phyloP scores from a whole-genome alignment of 2,113 vertebrate genomes.

The Tympanuchus pallidicinctus region DNA sequence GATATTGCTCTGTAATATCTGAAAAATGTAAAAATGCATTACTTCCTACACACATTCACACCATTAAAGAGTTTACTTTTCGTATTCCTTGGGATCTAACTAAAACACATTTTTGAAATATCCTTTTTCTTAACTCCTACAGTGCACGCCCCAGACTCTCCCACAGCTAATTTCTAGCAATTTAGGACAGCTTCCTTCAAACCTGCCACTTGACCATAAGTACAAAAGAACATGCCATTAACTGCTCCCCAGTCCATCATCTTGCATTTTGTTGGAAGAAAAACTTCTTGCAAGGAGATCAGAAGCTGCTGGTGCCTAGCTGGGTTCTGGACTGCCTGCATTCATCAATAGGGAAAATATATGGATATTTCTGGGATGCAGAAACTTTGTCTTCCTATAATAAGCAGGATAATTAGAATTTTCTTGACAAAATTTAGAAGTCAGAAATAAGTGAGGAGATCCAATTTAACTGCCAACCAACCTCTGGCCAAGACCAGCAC shows the following conservation, averaged over 20 bases:
- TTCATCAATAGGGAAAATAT: neutral
- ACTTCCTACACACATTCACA: neutral
- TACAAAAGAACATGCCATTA: neutral
- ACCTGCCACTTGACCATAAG: neutral
- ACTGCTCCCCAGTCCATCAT: neutral
- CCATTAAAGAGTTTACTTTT: neutral
- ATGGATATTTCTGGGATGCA: neutral
- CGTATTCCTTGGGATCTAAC: neutral
- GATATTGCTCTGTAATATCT: neutral
- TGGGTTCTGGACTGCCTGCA: neutral
- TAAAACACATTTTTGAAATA: neutral
- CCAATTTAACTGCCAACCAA: neutral
- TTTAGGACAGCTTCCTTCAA: neutral
- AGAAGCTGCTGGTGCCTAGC: neutral
- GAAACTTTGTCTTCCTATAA: neutral
- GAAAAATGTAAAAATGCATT: neutral
- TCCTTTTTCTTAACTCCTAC: neutral
- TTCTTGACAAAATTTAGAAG: neutral
- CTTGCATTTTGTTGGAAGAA: fast-evolving
- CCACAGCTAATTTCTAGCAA: neutral
- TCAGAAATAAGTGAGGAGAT: neutral
- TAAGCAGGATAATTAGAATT: neutral
- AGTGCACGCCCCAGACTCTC: neutral
- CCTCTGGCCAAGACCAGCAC: neutral
- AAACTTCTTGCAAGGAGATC: neutral